A percentile compares a stretch with the other conserved stretches of the same genome.
phyloP scores from a whole-genome alignment of 2,888 invertebrate species.

The Amblyteles armatorius region DNA sequence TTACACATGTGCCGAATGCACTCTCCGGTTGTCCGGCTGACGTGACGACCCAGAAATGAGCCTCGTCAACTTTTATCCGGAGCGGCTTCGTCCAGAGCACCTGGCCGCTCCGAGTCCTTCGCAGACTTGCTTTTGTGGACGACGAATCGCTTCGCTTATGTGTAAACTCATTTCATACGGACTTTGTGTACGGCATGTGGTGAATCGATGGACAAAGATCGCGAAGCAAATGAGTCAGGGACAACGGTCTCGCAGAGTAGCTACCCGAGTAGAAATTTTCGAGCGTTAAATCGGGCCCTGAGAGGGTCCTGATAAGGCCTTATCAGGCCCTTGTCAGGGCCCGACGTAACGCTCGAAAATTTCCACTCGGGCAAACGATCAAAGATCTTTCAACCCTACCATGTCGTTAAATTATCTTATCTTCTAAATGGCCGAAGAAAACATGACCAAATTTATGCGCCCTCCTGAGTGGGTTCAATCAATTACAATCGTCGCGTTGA shows the following conservation, averaged over 20 bases:
- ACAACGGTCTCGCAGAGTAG: background rate
- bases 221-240: background rate
- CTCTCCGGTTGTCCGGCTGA: constrained; percentile 75
- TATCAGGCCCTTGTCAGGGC: too few relatives aligned
- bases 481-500: background rate
- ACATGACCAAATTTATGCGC: background rate
- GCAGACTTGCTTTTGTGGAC: constrained; percentile 27
- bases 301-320: too few relatives aligned
- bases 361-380: background rate
- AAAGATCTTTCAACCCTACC: background rate
- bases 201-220: background rate
- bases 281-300: too few relatives aligned
- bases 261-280: background rate
- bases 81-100: constrained; percentile 70
- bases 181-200: constrained; percentile 28
- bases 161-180: constrained; percentile 27
- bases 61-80: constrained; percentile 68
- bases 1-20: constrained; percentile 73
- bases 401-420: background rate
- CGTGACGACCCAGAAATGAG: constrained; percentile 77
- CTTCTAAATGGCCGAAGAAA: background rate
- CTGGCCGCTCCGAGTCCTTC: constrained; percentile 71
- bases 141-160: constrained; percentile 12
- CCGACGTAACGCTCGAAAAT: too few relatives aligned
- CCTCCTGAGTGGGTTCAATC: background rate